Base-by-base conservation (phyloP, 2,113 vertebrate species). In the Dendropsophus ebraccatus region DNA sequence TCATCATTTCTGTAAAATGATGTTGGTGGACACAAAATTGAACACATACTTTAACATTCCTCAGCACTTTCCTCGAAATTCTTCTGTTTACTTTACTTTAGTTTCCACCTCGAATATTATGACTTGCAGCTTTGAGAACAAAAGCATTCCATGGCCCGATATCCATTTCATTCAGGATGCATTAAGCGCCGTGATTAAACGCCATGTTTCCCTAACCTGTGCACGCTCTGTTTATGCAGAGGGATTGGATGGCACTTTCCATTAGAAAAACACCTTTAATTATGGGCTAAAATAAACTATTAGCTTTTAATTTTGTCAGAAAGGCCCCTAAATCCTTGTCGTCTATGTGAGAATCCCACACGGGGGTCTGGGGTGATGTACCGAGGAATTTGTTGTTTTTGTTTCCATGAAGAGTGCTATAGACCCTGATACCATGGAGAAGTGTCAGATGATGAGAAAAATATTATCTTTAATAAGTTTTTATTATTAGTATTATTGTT, bases 211-310 rank as follows among this genome's bases (percentile, higher is more conserved):
- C 41, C 47, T 85, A 85, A 85, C 84, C 84, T 78, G 84, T 67
- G 49, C 84, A 28, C 35, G 58, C 49, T 41, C 47, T 85, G 75
- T 77, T 85, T 85, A 17, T 69, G 58, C 30, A 69, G 23, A 8
- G 65, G n/a, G 16, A 21, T 25, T 80, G 49, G 32, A 80, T 54
- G n/a, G 76, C 23, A 35, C 45, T 47, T 52, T 70, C 54, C 45
- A 30, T 49, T 86, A 70, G 23, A 58, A 72, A 86, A 86, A 86
- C 84, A 86, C 76, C 62, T 72, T 70, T 86, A 72, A 80, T 86
- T 30, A 86, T 13, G 67, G 69, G 62, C 75, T 85, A 80, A 80
- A 41, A 80, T 35, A 86, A 86, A 86, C 32, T 19, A 56, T 86
- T 79, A 79, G 45, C 47, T 80, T 79, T 86, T 86, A 11, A 80